Conservation (phyloP, 1,140 invertebrate species). For the Scylla paramamosain region DNA sequence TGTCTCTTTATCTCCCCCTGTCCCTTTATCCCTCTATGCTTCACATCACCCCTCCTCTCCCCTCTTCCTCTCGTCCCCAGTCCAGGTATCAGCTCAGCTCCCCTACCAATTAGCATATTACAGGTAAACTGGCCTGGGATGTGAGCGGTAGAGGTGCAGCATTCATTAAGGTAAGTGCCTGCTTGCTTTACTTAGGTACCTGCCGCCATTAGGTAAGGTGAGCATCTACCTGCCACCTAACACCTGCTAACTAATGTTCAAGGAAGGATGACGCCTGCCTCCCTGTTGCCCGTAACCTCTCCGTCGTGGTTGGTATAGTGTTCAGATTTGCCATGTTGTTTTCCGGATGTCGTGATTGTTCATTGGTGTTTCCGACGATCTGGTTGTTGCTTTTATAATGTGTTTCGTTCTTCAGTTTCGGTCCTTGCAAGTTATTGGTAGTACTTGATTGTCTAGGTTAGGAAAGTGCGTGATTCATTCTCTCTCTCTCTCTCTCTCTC, state of each 20-base stretch:
- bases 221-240: neutral
- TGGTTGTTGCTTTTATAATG: too few relatives aligned
- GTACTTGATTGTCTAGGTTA: too few relatives aligned
- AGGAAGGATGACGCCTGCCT: too few relatives aligned
- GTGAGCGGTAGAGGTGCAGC: neutral
- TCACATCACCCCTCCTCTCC: neutral
- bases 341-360: too few relatives aligned
- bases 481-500: slow-evolving; percentile 20
- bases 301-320: too few relatives aligned
- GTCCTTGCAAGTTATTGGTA: too few relatives aligned
- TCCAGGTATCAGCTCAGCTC: neutral
- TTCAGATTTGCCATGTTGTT: too few relatives aligned
- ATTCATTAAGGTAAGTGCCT: slow-evolving; percentile 1
- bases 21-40: neutral
- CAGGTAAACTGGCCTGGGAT: neutral
- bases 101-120: slow-evolving; percentile 14
- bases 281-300: too few relatives aligned
- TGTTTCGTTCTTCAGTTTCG: too few relatives aligned
- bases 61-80: neutral
- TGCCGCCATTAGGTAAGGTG: neutral
- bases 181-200: neutral
- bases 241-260: neutral
- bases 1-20: neutral
- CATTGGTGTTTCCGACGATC: too few relatives aligned
- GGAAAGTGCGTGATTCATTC: neutral